These are phyloP conservation scores for Trachelus troglodyta DNA, from an alignment of 2,888 invertebrate genomes.

Conservation along the genomic window DNA sequence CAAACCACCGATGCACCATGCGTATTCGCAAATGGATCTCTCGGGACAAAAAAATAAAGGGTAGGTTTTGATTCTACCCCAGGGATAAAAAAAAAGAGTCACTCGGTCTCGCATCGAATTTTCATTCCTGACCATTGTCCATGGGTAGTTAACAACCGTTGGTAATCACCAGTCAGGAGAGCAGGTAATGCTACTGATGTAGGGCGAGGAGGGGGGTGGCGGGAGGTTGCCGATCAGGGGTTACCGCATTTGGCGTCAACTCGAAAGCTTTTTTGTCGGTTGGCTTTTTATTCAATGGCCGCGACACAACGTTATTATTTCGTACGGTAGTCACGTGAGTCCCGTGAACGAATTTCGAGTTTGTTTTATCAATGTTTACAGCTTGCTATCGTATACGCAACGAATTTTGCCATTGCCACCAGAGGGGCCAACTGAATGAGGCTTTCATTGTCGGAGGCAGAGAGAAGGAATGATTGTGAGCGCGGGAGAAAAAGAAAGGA, in stretches of 20 bases:
- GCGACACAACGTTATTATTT: not conserved
- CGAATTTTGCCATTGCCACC: not conserved
- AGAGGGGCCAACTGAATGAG: not conserved
- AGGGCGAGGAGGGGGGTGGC: not conserved
- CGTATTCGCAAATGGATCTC: not conserved
- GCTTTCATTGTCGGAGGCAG: not conserved
- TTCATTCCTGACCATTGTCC: not conserved
- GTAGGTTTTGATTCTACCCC: not conserved
- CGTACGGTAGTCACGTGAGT: not conserved
- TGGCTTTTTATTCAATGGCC: not conserved
- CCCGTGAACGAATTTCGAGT: not conserved
- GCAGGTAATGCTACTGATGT: not conserved
- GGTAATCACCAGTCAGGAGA: not conserved
- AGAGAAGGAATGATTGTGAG: not conserved
- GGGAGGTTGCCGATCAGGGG: not conserved
- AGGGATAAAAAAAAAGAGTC: not conserved
- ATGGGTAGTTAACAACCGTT: not conserved
- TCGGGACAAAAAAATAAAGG: not conserved
- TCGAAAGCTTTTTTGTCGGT: not conserved
- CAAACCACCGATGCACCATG: not conserved
- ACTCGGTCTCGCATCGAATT: not conserved
- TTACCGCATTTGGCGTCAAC: not conserved
- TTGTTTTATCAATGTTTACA: not conserved
- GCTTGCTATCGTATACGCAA: not conserved
- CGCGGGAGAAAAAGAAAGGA: not conserved